Base-by-base conservation (phyloP, 2,888 invertebrate species). In the Parnassius orleans region DNA sequence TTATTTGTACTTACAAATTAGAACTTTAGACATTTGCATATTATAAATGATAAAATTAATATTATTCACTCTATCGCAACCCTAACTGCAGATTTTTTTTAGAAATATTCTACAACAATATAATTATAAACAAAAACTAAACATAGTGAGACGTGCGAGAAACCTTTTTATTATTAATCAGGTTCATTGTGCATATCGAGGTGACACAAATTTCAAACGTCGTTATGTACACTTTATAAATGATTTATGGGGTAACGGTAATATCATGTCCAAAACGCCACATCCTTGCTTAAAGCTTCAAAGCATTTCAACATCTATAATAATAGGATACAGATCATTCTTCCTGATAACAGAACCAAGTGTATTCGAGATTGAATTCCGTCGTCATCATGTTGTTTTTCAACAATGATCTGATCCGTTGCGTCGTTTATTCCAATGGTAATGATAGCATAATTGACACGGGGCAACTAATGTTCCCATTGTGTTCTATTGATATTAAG, bases 381-480 rank as follows among this genome's bases (percentile, higher is more conserved):
- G 77, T 81, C 82, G 84, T 84, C 84, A 81, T 82, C 79, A 73
- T 87, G 82, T 85, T 84, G 83, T 84, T 85, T 84, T 86, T 86
- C 77, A 79, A 84, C 82, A 80, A 83, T 81, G 86, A 83, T 86
- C 84, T 83, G 86, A 89, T 87, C 85, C 83, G 85, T 86, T 87
- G 84, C 83, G 82, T 83, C 83, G 84, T 89, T 88, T 87, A 88
- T 89, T 84, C 86, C 78, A 85, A 90, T 89, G 87, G 84, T 90
- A 91, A 91, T 90, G 88, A 90, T 87, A 86, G 88, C 81, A 90
- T 90, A 91, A 90, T 90, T 90, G 91, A 90, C 90, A 90, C 86
- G 85, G 85, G 81, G 81, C 85, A 87, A 81, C 89, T 87, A 90
- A 90, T 91, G 90, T 91, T 87, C 83, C 87, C 78, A 88, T 89